Evolutionary conservation across 2,888 invertebrate genomes (phyloP).

Genomic region (Allolobophora icterica): DNA sequence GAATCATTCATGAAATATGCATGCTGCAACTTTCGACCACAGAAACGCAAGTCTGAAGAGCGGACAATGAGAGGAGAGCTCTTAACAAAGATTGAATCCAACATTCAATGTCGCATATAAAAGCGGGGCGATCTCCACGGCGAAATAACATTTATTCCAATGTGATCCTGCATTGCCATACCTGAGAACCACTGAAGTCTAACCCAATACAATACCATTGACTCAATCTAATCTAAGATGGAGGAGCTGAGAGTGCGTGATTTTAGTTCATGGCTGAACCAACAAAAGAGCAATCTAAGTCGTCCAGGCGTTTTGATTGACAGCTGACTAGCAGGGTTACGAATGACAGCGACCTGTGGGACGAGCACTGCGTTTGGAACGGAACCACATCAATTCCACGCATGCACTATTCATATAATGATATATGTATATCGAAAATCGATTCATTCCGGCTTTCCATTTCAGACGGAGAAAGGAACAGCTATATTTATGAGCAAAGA

Average conservation of each 20-base stretch:
- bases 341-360: not conserved
- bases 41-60: not conserved
- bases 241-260: not conserved
- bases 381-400: not conserved
- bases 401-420: not conserved
- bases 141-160: not conserved
- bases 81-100: not conserved
- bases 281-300: slow-evolving; percentile 17
- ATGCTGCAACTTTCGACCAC: not conserved
- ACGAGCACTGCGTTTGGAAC: not conserved
- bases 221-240: not conserved
- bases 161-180: not conserved
- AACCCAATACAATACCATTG: not conserved
- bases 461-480: not conserved
- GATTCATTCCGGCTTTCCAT: not conserved
- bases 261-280: not conserved
- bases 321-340: not conserved
- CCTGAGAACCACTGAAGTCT: not conserved
- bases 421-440: not conserved
- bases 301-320: not conserved
- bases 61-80: not conserved
- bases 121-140: too few species aligned
- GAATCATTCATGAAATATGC: not conserved
- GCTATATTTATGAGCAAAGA: not conserved
- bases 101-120: not conserved